These are phyloP conservation scores for Brachionus calyciflorus DNA, from an alignment of 1,140 invertebrate genomes.

Conservation along the genomic window DNA sequence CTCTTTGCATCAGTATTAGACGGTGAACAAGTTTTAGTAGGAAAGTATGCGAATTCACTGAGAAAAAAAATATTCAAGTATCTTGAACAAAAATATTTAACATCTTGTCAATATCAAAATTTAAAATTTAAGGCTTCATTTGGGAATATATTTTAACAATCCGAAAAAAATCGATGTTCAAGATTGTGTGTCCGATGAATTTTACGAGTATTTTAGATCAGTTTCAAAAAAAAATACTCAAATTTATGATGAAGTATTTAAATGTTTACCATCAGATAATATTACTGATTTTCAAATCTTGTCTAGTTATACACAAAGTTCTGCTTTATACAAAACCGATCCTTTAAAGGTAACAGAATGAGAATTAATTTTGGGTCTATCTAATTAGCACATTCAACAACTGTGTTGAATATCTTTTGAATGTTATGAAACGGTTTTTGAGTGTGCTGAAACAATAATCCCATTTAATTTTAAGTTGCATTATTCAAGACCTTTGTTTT, in stretches of 20 bases:
- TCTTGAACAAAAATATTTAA: not conserved
- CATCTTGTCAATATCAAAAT: not conserved
- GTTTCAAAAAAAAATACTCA: slow-evolving; percentile 16
- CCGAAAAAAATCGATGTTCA: slow-evolving; percentile 13
- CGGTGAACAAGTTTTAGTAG: not conserved
- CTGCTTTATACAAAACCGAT: not conserved
- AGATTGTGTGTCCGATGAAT: slow-evolving; percentile 5
- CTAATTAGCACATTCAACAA: too few relatives aligned
- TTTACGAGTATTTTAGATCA: not conserved
- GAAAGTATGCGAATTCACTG: slow-evolving; percentile 12
- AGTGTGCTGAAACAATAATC: not conserved
- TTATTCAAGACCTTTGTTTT: not conserved
- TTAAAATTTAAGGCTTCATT: not conserved
- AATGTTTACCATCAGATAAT: slow-evolving; percentile 9
- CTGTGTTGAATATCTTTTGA: too few relatives aligned
- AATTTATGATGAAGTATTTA: slow-evolving; percentile 36
- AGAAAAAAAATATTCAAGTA: slow-evolving; percentile 41
- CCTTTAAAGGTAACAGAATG: slow-evolving; percentile 36
- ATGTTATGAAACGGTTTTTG: too few relatives aligned
- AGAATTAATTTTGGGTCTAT: too few relatives aligned
- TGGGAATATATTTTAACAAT: slow-evolving; percentile 30
- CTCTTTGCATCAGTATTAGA: not conserved
- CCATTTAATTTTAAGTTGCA: not conserved
- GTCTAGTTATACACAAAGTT: not conserved
- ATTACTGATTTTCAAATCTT: not conserved